These are phyloP conservation scores for Serrognathus titanus DNA, from an alignment of 2,888 invertebrate species.

Conservation along the genomic window DNA sequence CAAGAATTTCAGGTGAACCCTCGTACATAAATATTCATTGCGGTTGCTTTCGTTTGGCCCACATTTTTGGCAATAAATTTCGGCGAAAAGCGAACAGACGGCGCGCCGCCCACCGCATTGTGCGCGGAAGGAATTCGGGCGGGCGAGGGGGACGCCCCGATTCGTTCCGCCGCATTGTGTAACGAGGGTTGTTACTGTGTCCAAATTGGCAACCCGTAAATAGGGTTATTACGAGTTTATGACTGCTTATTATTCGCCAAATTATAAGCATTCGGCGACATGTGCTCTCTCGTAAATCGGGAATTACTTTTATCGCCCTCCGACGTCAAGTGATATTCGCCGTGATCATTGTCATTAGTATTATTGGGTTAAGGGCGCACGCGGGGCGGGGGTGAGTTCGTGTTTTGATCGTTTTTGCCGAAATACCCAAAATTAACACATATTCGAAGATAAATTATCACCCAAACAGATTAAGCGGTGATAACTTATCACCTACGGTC, in stretches of 20 bases:
- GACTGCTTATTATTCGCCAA: slow-evolving; percentile 4
- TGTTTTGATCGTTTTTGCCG: too few species aligned
- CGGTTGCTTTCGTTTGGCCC: neutral
- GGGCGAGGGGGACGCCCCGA: neutral
- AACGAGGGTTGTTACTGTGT: slow-evolving; percentile 3
- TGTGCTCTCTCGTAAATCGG: too few species aligned
- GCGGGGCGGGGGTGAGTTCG: too few species aligned
- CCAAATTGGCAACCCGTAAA: slow-evolving; percentile 6
- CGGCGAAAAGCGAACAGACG: slow-evolving; percentile 1
- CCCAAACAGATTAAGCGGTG: too few species aligned
- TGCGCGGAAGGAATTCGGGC: neutral
- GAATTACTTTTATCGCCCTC: too few species aligned
- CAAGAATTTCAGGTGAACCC: too few species aligned
- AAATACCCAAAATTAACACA: too few species aligned
- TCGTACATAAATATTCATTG: neutral
- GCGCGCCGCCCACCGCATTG: slow-evolving; percentile 4
- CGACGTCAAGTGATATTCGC: too few species aligned
- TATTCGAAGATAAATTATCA: too few species aligned
- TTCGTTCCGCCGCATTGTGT: neutral
- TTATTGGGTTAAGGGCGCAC: too few species aligned
- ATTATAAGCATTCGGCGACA: neutral
- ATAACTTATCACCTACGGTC: too few species aligned
- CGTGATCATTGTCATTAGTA: too few species aligned
- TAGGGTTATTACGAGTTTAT: slow-evolving; percentile 7
- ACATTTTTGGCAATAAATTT: slow-evolving; percentile 1